phyloP scores from a whole-genome alignment of 2,888 invertebrate genomes.

The Dryobota labecula region DNA sequence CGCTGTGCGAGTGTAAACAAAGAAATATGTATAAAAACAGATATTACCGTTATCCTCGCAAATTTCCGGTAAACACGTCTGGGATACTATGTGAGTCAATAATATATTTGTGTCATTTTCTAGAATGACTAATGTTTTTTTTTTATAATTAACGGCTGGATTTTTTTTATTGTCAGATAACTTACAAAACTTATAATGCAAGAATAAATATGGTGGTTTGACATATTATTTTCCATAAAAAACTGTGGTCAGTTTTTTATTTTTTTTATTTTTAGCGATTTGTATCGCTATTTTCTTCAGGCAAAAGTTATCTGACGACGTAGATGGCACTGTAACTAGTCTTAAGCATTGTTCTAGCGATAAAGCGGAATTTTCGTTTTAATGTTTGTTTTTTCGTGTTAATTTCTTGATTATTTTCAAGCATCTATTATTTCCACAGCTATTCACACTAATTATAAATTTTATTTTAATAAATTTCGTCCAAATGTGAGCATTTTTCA shows the following conservation, averaged over 20 bases:
- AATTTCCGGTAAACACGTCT: neutral
- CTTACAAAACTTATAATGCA: too few species aligned
- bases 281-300: too few species aligned
- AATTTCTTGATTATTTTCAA: neutral
- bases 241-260: too few species aligned
- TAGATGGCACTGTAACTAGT: too few species aligned
- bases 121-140: too few species aligned
- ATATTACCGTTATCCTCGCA: neutral
- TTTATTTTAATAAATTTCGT: neutral
- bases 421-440: neutral
- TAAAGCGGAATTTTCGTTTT: neutral
- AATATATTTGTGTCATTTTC: neutral
- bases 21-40: slow-evolving; percentile 29
- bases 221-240: too few species aligned
- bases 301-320: too few species aligned
- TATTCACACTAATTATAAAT: neutral
- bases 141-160: neutral
- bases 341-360: neutral
- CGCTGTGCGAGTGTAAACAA: slow-evolving; percentile 11
- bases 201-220: too few species aligned
- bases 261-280: too few species aligned
- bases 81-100: slow-evolving; percentile 16
- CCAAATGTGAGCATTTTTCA: neutral
- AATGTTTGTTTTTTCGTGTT: neutral
- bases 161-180: neutral